A percentile compares a stretch with the other conserved stretches of the same genome.
Evolutionary conservation across 1,140 invertebrate genomes (phyloP).

Genomic region (Scaptodrosophila lebanonensis): DNA sequence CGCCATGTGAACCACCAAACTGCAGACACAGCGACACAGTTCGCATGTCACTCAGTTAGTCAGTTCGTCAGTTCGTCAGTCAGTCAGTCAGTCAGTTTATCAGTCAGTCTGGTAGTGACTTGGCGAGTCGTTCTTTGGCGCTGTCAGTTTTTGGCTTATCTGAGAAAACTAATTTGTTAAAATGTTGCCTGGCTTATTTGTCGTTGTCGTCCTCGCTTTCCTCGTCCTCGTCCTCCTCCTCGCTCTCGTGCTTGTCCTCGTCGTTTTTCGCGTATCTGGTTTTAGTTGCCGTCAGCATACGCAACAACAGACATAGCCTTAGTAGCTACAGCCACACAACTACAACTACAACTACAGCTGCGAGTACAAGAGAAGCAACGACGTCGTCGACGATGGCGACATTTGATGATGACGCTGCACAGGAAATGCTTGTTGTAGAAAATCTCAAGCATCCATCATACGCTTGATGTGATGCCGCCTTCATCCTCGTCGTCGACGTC

Average conservation of each 20-base stretch:
- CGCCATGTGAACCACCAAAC: too few species aligned
- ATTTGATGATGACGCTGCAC: constrained; percentile 25
- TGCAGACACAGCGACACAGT: too few species aligned
- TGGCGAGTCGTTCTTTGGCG: neutral
- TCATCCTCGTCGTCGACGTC: neutral
- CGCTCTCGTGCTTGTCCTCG: neutral
- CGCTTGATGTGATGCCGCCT: constrained; percentile 20
- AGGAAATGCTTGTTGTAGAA: constrained; percentile 23
- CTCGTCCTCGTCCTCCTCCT: too few species aligned
- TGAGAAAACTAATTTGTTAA: constrained; percentile 67
- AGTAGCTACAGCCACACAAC: neutral
- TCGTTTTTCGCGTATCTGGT: neutral
- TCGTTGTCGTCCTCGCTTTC: constrained; percentile 19
- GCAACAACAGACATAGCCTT: too few species aligned
- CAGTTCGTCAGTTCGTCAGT: too few species aligned
- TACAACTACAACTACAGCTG: neutral
- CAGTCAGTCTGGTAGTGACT: too few species aligned
- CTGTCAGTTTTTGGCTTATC: constrained; percentile 42
- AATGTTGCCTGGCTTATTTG: constrained; percentile 62
- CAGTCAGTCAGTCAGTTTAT: too few species aligned
- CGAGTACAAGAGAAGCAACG: too few species aligned
- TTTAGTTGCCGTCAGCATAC: too few species aligned
- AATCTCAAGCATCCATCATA: constrained; percentile 54
- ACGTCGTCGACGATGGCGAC: neutral
- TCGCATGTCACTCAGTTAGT: neutral